Base-by-base conservation (phyloP, 2,797 vertebrate species). In the Heteromormyrus szaboi region DNA sequence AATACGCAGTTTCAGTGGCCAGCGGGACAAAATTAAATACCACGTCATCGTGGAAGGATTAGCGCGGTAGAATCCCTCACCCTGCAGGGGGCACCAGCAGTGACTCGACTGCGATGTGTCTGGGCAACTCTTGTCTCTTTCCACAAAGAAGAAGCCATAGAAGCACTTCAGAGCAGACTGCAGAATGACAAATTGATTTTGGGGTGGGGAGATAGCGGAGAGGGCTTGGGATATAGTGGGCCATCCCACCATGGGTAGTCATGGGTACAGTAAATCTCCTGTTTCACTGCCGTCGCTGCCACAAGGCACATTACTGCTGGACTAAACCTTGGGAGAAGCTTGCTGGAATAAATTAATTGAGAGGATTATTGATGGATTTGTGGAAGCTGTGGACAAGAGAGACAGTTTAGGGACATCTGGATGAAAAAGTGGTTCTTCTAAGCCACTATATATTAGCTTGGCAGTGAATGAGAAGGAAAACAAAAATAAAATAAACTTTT, bases 341-440 rank as follows among this genome's bases (percentile, higher is more conserved):
- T 51, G 62, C 85, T 90, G 89, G 92, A 93, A 91, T 92, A 92
- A 92, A 92, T 93, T 92, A 93, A 93, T 92, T 92, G 91, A 91
- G 90, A 90, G 92, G 91, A 93, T 93, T 92, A 93, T 92, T 92
- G 90, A 91, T 91, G 92, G 92, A 92, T 93, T 93, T 91, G 90
- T 88, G 5, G 88, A 29, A 72, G 89, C 91, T 89, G 89, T 84
- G 89, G 90, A 90, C 89, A 89, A 90, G 90, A 91, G 83, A 90
- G 90, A 89, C 89, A 91, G 91, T 93, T 92, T 91, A 90, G 92
- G 89, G 88, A 90, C 90, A 81, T 90, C 89, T 5, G 53, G 85
- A 41, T 59, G 89, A 89, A 91, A 90, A 92, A 91, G 90, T 89
- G 90, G 68, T 89, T 92, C 84, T 90, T 88, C 89, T 91, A 91